Evolutionary conservation across 2,888 invertebrate species (phyloP).

Genomic region (Nowickia ferox): DNA sequence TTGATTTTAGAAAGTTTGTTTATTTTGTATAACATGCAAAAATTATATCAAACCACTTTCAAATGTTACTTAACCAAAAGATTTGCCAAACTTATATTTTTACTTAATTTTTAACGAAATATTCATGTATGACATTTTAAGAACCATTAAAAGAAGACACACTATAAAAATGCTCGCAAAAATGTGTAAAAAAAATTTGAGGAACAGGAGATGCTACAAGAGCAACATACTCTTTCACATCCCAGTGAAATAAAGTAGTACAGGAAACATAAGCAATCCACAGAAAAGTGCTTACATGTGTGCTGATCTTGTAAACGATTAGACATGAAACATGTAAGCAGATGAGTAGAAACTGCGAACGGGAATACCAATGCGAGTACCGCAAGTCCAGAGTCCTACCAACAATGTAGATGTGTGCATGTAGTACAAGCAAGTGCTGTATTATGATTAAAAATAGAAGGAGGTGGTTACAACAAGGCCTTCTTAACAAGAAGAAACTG

Average conservation of each 20-base stretch:
- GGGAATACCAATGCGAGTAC: not conserved
- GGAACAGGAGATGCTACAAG: not conserved
- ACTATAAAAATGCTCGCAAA: slow-evolving; percentile 41
- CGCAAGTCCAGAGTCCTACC: not conserved
- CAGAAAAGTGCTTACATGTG: slow-evolving; percentile 63
- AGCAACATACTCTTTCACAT: not conserved
- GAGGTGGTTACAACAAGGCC: not conserved
- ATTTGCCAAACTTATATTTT: not conserved
- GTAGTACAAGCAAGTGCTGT: slow-evolving; percentile 6
- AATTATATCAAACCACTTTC: too few relatives aligned
- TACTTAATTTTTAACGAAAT: not conserved
- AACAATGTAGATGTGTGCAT: not conserved
- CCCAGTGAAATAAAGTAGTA: not conserved
- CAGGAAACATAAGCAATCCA: slow-evolving; percentile 44
- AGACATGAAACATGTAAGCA: slow-evolving; percentile 65
- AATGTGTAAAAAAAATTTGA: not conserved
- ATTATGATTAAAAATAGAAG: slow-evolving; percentile 30
- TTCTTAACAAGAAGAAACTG: slow-evolving; percentile 37
- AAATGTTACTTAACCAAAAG: too few relatives aligned
- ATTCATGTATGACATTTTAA: slow-evolving; percentile 58
- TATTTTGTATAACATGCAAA: too few relatives aligned
- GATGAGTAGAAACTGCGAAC: slow-evolving; percentile 32
- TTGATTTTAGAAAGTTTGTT: too few relatives aligned
- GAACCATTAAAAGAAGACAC: slow-evolving; percentile 66
- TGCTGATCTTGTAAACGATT: slow-evolving; percentile 69